Conservation (phyloP, 2,888 invertebrate genomes). For the Leptodirus hochenwartii region DNA sequence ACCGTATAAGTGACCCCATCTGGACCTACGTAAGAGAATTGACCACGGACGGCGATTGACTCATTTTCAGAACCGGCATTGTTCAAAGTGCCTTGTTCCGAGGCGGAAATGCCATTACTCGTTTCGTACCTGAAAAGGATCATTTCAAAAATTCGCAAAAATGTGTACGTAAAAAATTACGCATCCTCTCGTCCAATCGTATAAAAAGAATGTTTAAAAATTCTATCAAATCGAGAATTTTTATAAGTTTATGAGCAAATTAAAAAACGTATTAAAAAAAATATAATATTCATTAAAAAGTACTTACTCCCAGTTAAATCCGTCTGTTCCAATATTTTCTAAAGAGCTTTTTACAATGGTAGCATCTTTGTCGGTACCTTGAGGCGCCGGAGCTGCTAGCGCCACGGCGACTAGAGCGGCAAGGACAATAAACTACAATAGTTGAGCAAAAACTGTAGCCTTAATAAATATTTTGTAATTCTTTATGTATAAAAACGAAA, state of each 20-base stretch:
- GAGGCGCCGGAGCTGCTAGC: constrained; percentile 18
- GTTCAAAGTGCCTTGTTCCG: constrained; percentile 38
- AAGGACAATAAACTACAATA: constrained; percentile 16
- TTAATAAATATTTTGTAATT: no score
- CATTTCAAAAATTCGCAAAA: no score
- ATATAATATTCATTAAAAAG: no score
- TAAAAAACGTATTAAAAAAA: no score
- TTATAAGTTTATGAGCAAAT: no score
- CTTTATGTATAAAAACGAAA: no score
- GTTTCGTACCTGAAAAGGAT: constrained; percentile 37
- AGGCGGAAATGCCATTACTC: constrained; percentile 42
- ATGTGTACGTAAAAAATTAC: no score
- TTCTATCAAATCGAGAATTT: no score
- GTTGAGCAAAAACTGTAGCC: no score
- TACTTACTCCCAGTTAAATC: constrained; percentile 17
- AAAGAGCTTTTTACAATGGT: constrained; percentile 39
- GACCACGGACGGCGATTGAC: constrained; percentile 41
- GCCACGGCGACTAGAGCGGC: constrained; percentile 17
- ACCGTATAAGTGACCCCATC: constrained; percentile 45
- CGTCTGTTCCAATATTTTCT: constrained; percentile 34
- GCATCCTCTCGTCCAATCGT: no score
- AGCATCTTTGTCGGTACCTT: constrained; percentile 29
- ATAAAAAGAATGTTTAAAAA: no score
- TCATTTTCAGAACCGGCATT: constrained; percentile 45
- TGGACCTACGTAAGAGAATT: constrained; percentile 38